These are phyloP conservation scores for Sterna hirundo DNA, from an alignment of 2,113 vertebrate genomes.

Conservation along the genomic window DNA sequence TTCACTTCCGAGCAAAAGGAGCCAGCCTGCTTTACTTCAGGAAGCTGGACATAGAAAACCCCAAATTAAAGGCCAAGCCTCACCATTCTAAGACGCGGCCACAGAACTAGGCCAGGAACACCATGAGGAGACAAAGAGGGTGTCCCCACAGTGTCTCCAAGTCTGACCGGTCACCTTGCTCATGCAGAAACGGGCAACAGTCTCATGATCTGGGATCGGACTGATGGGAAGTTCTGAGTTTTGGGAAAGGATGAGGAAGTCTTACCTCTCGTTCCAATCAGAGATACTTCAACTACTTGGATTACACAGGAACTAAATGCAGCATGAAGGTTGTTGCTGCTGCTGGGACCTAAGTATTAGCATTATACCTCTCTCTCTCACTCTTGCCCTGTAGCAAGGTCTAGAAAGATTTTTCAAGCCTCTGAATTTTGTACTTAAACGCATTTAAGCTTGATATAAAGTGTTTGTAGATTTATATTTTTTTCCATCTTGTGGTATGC, in stretches of 20 bases:
- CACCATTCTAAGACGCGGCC: not conserved
- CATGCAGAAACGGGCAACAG: not conserved
- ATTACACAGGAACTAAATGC: not conserved
- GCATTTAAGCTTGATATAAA: not conserved
- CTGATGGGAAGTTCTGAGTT: not conserved
- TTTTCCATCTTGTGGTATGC: not conserved
- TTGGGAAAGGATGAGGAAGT: not conserved
- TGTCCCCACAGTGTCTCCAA: not conserved
- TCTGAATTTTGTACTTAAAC: not conserved
- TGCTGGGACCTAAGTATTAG: not conserved
- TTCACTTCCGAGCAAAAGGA: not conserved
- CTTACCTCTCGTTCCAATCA: not conserved
- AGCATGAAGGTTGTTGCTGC: not conserved
- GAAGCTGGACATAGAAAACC: not conserved
- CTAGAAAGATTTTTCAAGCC: not conserved
- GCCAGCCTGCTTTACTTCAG: not conserved
- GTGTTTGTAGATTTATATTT: not conserved
- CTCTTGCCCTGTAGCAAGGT: not conserved
- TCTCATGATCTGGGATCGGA: rapidly evolving
- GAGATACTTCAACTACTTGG: not conserved
- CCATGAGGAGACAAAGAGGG: not conserved
- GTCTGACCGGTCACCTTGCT: not conserved
- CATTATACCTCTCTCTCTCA: not conserved
- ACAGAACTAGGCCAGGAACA: not conserved
- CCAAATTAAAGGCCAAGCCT: not conserved